Evolutionary conservation across 1,140 invertebrate genomes (phyloP).

Genomic region (Subanguina moxae): DNA sequence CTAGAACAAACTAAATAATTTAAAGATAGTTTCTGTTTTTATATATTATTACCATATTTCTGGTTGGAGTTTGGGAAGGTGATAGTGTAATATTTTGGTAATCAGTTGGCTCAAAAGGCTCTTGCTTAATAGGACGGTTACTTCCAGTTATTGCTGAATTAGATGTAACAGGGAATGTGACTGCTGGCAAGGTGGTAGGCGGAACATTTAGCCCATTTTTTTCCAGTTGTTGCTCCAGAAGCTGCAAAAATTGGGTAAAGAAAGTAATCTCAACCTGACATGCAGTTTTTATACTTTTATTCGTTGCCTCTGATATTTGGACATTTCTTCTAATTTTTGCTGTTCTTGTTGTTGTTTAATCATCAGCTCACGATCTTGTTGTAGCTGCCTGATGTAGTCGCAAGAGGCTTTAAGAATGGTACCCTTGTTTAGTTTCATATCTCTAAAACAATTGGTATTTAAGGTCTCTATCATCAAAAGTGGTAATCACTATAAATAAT

Average conservation of each 20-base stretch:
- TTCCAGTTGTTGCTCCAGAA: conserved; percentile 52
- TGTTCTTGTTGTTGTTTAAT: conserved; percentile 73
- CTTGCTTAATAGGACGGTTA: conserved; percentile 55
- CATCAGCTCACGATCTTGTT: conserved; percentile 76
- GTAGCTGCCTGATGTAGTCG: conserved; percentile 85
- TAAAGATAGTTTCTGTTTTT: too few species aligned
- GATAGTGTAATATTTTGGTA: conserved; percentile 35
- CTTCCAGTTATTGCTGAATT: conserved; percentile 15
- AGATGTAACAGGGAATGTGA: background rate
- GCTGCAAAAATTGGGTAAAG: conserved; percentile 27
- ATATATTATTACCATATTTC: conserved; percentile 44
- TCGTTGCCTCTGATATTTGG: conserved; percentile 74
- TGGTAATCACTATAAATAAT: too few species aligned
- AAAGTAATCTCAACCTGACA: background rate
- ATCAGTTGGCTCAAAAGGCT: conserved; percentile 54
- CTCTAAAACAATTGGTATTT: conserved; percentile 55
- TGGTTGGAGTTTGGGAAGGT: conserved; percentile 51
- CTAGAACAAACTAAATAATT: too few species aligned
- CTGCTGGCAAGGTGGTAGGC: conserved; percentile 41
- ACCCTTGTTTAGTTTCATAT: conserved; percentile 67
- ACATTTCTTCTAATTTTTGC: conserved; percentile 76
- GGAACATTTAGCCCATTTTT: conserved; percentile 54
- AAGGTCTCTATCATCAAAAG: too few species aligned
- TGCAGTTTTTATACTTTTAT: conserved; percentile 69
- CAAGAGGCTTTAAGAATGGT: conserved; percentile 94